Base-by-base conservation (phyloP, 2,113 vertebrate genomes). In the Cheirogaleus medius region DNA sequence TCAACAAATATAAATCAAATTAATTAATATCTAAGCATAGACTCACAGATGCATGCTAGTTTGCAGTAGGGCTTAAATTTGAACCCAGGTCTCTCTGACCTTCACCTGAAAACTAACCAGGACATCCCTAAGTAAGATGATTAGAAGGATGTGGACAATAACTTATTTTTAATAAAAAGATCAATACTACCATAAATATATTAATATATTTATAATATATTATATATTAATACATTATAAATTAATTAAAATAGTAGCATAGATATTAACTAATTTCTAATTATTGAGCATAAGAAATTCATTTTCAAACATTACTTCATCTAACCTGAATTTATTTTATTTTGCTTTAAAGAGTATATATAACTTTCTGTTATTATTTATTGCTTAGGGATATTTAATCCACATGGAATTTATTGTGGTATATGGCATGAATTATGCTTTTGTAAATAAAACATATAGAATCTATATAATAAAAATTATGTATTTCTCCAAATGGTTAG, bases 391-490 rank as follows among this genome's bases (percentile, higher is more conserved):
- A 60, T 86, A 90, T 73, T 90, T 92, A 93, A 82, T 93, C 81
- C 14, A 74, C 34, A 83, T 76, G 60, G n/a, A 90, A 73, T 83
- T 88, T 94, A 86, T 91, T 95, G 88, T 93, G 44, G 23, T 73
- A 89, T 58, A 17, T 63, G 12, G 10, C 47, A 92, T 80, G 21
- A 83, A 90, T 91, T 96, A 66, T 39, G 32, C 44, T 74, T 95
- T 95, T 93, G 90, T 71, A 91, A 96, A 66, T 88, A 94, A 93
- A 93, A 91, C n/a, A 81, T 39, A 29, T 29, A 32, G 47, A 63
- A 92, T 56, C 6, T 5, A 74, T 42, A 78, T 71, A 87, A 80
- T 47, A 58, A 52, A 93, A 91, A 93, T 39, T 37, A 77, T 74
- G 0, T 90, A 49, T 91, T 66, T 93, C 47, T 97, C 54, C 73